These are phyloP conservation scores for Bubalus kerabau DNA, from an alignment of 2,113 vertebrate genomes.

Conservation along the genomic window DNA sequence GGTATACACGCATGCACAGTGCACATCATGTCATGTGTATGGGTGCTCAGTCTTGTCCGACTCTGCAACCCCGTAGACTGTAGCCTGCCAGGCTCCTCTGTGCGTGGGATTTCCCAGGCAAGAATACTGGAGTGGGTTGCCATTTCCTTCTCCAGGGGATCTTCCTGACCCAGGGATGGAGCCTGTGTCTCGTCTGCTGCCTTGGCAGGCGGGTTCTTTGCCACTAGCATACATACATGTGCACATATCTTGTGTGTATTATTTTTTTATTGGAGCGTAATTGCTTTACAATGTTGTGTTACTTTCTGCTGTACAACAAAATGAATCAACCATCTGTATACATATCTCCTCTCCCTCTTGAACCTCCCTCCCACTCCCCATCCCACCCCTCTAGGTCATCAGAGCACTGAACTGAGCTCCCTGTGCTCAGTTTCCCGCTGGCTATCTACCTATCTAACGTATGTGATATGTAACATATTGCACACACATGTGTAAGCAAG, in stretches of 20 bases:
- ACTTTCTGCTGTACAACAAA: not conserved
- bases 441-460: not conserved
- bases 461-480: not conserved
- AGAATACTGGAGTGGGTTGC: not conserved
- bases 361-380: not conserved
- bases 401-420: not conserved
- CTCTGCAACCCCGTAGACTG: not conserved
- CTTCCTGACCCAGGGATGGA: not conserved
- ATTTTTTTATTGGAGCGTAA: not conserved
- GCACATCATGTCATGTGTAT: fast-evolving
- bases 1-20: fast-evolving
- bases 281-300: not conserved
- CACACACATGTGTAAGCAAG: not conserved
- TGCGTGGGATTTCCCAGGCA: not conserved
- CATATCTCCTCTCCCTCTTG: not conserved
- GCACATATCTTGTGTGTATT: not conserved
- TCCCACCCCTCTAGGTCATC: not conserved
- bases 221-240: not conserved
- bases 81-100: not conserved
- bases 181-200: not conserved
- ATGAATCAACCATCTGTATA: not conserved
- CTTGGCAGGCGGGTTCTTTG: not conserved
- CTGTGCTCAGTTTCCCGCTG: not conserved
- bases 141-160: not conserved
- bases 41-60: fast-evolving